phyloP scores from a whole-genome alignment of 2,797 vertebrate genomes.

The Emys orbicularis region DNA sequence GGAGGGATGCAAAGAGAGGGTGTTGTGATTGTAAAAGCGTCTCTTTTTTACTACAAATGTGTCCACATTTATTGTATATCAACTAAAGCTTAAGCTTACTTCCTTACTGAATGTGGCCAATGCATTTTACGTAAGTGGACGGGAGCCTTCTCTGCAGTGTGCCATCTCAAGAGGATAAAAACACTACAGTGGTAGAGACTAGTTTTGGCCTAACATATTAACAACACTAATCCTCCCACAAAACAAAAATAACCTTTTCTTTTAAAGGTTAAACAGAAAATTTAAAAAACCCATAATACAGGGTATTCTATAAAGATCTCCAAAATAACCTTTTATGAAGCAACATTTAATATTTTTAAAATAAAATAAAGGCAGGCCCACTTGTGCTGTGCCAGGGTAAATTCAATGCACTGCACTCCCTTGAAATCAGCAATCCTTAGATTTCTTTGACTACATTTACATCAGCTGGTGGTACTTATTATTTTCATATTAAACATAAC shows the following conservation, averaged over 20 bases:
- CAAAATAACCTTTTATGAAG: neutral
- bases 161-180: neutral
- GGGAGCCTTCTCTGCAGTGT: neutral
- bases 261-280: constrained; percentile 3
- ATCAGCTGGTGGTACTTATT: neutral
- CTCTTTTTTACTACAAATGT: neutral
- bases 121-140: neutral
- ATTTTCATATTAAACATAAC: neutral
- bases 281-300: neutral
- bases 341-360: neutral
- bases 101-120: neutral
- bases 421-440: neutral
- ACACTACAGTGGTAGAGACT: neutral
- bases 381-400: neutral
- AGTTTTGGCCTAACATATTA: neutral
- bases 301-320: neutral
- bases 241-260: neutral
- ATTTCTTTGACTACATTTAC: neutral
- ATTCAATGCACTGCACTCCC: neutral
- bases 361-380: neutral
- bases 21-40: neutral
- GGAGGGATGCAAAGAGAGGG: neutral
- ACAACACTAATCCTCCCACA: neutral
- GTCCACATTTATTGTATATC: neutral
- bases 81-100: neutral